A percentile compares a stretch with the other conserved stretches of the same genome.
Conservation (phyloP, 2,797 vertebrate species). For the Gymnopithys bicolor region DNA sequence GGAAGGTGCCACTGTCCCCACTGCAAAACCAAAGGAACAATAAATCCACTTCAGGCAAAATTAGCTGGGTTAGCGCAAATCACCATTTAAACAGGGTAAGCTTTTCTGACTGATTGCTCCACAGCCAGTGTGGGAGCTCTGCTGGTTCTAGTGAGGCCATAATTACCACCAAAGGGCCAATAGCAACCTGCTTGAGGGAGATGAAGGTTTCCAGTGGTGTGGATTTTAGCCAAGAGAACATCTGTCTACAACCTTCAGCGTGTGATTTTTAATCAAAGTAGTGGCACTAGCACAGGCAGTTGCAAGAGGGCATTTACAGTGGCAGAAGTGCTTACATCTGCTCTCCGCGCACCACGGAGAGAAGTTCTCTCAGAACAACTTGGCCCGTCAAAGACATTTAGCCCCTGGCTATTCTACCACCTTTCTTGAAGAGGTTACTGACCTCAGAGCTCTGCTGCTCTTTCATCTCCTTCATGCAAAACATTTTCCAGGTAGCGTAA, state of each 20-base stretch:
- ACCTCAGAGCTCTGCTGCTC: slow-evolving; percentile 4
- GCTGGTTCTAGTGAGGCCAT: not conserved
- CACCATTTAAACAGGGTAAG: slow-evolving; percentile 10
- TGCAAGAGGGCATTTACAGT: not conserved
- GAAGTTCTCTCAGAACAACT: not conserved
- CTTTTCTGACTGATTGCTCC: slow-evolving; percentile 36
- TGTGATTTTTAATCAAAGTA: slow-evolving; percentile 36
- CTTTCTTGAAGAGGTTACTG: slow-evolving; percentile 10
- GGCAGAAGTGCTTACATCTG: not conserved
- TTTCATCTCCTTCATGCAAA: slow-evolving; percentile 28
- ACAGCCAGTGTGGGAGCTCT: not conserved
- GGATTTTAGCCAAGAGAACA: not conserved
- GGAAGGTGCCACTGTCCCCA: not conserved
- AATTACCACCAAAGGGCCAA: not conserved
- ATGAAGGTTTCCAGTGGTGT: not conserved
- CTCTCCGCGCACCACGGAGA: not conserved
- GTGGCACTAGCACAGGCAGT: not conserved
- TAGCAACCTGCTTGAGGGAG: not conserved
- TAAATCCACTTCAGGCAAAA: slow-evolving; percentile 4
- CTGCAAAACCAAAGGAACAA: not conserved
- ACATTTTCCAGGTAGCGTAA: slow-evolving; percentile 12
- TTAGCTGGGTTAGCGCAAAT: slow-evolving; percentile 34
- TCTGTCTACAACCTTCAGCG: not conserved
- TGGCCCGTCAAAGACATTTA: not conserved
- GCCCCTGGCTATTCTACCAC: not conserved